Percentiles rank a stretch among this genome's conserved stretches.
Evolutionary conservation across 2,888 invertebrate genomes (phyloP).

Genomic region (Philereme vetulata): DNA sequence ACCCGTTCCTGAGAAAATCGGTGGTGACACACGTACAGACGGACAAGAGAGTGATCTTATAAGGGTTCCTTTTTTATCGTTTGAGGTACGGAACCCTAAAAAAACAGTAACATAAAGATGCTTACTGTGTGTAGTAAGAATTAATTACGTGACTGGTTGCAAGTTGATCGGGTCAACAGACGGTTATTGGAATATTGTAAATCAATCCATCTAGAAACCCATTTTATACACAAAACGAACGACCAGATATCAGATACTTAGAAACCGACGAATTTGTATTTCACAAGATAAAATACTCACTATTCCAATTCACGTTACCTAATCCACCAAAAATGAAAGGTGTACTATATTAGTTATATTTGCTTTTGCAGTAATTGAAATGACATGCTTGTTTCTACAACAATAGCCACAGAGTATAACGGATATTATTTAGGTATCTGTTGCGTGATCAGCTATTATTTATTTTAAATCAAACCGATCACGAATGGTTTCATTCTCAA

Average conservation of each 20-base stretch:
- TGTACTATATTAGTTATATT: slow-evolving; percentile 55
- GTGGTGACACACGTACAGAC: too few relatives aligned
- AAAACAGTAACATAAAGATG: too few relatives aligned
- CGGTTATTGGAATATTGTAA: too few relatives aligned
- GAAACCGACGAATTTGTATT: slow-evolving; percentile 2
- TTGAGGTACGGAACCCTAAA: too few relatives aligned
- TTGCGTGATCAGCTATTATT: slow-evolving; percentile 54
- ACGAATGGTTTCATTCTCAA: slow-evolving; percentile 18
- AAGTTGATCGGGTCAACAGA: too few relatives aligned
- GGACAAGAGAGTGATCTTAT: too few relatives aligned
- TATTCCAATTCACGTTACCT: slow-evolving; percentile 63
- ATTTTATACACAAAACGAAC: not conserved
- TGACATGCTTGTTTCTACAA: slow-evolving; percentile 63
- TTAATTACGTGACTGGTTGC: too few relatives aligned
- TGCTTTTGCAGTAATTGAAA: slow-evolving; percentile 70
- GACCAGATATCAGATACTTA: not conserved
- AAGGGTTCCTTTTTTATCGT: too few relatives aligned
- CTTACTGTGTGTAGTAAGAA: too few relatives aligned
- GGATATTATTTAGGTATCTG: slow-evolving; percentile 49
- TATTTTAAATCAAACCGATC: slow-evolving; percentile 36
- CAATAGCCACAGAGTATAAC: slow-evolving; percentile 50
- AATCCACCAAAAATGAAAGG: slow-evolving; percentile 69
- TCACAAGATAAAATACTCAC: slow-evolving; percentile 51
- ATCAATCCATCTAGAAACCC: not conserved
- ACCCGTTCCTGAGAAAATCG: too few relatives aligned